Conservation (phyloP, 2,888 invertebrate species). For the Clepsis dumicolana region DNA sequence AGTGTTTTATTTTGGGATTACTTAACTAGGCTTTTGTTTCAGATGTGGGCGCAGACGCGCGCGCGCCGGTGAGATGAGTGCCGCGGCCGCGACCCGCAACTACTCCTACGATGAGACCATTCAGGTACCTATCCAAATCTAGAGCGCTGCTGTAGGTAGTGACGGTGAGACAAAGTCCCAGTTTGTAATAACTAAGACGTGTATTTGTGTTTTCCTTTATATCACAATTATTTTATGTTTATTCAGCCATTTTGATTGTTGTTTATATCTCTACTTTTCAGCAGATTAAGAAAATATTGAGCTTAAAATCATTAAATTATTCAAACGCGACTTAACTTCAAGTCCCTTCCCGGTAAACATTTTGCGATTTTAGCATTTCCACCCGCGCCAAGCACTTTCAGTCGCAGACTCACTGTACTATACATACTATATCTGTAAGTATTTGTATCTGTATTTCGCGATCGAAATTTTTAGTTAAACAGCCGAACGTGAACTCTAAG, state of each 20-base stretch:
- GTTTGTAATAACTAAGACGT: neutral
- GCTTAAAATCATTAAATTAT: neutral
- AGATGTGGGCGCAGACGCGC: constrained; percentile 73
- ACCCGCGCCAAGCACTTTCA: constrained; percentile 60
- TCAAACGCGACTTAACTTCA: constrained; percentile 12
- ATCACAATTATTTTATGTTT: neutral
- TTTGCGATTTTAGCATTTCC: constrained; percentile 64
- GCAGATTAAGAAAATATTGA: neutral
- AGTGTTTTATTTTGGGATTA: neutral
- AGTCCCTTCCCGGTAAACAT: constrained; percentile 46
- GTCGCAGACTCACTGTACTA: constrained; percentile 57
- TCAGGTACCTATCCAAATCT: constrained; percentile 64
- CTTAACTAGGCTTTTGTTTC: constrained; percentile 45
- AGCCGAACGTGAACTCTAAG: constrained; percentile 52
- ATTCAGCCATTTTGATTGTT: neutral
- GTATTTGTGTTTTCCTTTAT: too few species aligned
- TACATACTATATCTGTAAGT: constrained; percentile 57
- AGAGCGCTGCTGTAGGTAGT: neutral
- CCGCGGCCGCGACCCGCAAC: constrained; percentile 69
- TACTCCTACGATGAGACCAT: constrained; percentile 82
- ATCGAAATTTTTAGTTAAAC: constrained; percentile 57
- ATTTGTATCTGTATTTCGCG: constrained; percentile 46
- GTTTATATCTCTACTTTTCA: neutral
- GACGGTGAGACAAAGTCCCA: neutral
- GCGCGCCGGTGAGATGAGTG: constrained; percentile 77